Base-by-base conservation (phyloP, 2,113 vertebrate species). In the Anarrhichthys ocellatus region DNA sequence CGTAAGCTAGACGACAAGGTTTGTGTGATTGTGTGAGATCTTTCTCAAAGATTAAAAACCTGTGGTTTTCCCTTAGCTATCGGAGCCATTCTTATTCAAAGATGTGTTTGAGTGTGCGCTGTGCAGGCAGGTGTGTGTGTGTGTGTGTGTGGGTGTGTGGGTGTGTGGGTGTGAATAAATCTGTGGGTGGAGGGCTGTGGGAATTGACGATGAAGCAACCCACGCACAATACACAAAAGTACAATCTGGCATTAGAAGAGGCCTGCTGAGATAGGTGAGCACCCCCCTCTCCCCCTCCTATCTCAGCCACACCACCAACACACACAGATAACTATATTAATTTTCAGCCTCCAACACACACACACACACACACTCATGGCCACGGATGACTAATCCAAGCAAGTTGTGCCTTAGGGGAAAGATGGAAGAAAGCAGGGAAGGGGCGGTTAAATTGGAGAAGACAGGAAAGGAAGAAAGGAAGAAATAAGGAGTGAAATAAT, bases 1-100 rank as follows among this genome's bases (percentile, higher is more conserved):
- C 95, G 97, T 74, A 99, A 99, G 93, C 94, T 99, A 75, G 98
- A 99, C 91, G 98, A 99, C 95, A 99, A 99, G 98, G 98, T 99
- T 82, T 50, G 92, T 89, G 61, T 40, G 1, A 29, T 13, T 50
- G 62, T 71, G 22, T 54, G 56, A 7, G 36, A 6, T 17, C 75
- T 63, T 72, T 62, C 8, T 38, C 38, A 66, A 64, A 14, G 18
- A 14, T 14, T 61, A 5, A 48, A 34, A 75, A 62, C 14, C 34
- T 18, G 10, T 61, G 15, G 10, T 82, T 69, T 66, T 32, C 27
- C 24, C 63, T 79, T 63, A 71, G 63, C 78, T 46, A 82, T 56
- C 46, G 20, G 22, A 54, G 32, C 27, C 78, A 50, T 82, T 79
- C 34, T 62, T 79, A 72, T 63, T 73, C 66, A 61, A 52, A 69